A percentile compares a stretch with the other conserved stretches of the same genome.
Evolutionary conservation across 2,113 vertebrate genomes (phyloP).

Genomic region (Propithecus coquereli): DNA sequence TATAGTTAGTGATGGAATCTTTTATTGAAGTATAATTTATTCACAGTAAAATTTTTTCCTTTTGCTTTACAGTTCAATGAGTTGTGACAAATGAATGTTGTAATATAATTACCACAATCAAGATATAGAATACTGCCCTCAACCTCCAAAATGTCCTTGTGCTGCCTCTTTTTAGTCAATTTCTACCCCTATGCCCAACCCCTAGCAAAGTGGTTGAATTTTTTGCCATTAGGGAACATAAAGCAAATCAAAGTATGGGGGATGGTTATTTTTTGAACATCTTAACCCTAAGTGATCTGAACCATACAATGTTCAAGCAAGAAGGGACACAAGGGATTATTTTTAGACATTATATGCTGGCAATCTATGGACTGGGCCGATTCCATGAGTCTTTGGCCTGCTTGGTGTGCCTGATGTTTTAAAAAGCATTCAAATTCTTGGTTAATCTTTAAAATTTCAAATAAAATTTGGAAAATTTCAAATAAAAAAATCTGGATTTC

Average conservation of each 20-base stretch:
- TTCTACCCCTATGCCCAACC: background rate
- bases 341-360: background rate
- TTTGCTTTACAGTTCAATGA: background rate
- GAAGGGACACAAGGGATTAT: background rate
- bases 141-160: background rate
- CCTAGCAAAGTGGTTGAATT: background rate
- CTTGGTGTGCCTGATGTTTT: background rate
- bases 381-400: background rate
- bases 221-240: background rate
- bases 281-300: background rate
- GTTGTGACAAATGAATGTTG: conserved; percentile 1
- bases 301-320: background rate
- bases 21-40: conserved; percentile 15
- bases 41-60: background rate
- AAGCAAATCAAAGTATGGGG: background rate
- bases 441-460: background rate
- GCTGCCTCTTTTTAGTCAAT: background rate
- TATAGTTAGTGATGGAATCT: background rate
- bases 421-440: background rate
- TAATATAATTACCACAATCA: background rate
- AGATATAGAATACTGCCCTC: background rate
- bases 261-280: background rate
- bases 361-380: background rate
- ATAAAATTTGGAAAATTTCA: background rate
- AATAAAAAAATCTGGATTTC: background rate